phyloP scores from a whole-genome alignment of 2,113 vertebrate genomes.

The Podocnemis expansa region DNA sequence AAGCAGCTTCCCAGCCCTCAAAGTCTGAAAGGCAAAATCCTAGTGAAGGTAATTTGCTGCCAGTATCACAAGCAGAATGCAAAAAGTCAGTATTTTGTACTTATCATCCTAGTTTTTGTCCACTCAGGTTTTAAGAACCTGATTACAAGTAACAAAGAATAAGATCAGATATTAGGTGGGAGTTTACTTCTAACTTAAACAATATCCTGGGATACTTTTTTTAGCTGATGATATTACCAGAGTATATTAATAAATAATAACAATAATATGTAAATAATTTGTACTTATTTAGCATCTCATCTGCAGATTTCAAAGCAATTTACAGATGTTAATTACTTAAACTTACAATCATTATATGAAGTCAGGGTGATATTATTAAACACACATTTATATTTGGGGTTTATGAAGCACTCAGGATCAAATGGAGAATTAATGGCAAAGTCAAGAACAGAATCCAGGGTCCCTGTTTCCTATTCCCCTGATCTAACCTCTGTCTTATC shows the following conservation, averaged over 20 bases:
- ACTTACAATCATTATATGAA: background rate
- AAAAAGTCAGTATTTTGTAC: background rate
- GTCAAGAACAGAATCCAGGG: background rate
- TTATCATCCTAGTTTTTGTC: background rate
- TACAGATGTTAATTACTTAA: background rate
- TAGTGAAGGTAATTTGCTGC: slow-evolving; percentile 89
- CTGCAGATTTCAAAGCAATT: background rate
- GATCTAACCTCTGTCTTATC: background rate
- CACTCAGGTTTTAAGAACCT: background rate
- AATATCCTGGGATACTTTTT: background rate
- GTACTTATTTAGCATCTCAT: background rate
- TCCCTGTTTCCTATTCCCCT: background rate
- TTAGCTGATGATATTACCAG: background rate
- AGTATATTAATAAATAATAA: background rate
- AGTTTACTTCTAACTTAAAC: background rate
- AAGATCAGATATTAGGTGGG: background rate
- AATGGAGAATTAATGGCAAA: background rate
- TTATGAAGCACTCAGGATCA: background rate
- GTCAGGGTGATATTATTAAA: background rate
- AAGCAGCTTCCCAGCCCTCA: slow-evolving; percentile 92
- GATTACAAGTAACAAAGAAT: background rate
- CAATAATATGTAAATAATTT: background rate
- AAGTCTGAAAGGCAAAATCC: slow-evolving; percentile 91
- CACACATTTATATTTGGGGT: background rate
- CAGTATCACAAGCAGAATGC: background rate